Evolutionary conservation across 2,797 vertebrate species (phyloP).

Genomic region (Pangasius mekongensis): DNA sequence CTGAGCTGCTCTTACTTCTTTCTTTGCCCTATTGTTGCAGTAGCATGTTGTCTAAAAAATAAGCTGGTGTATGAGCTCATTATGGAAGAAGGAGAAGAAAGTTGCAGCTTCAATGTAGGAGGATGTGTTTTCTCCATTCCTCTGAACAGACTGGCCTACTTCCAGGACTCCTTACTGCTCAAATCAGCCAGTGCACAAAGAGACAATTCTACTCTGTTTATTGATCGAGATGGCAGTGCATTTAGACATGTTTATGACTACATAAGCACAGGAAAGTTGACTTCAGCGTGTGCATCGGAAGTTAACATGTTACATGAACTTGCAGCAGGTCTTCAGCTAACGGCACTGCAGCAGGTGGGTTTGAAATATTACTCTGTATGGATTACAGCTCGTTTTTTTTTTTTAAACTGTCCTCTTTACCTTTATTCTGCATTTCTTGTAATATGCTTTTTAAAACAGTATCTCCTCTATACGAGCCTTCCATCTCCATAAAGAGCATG

Average conservation of each 20-base stretch:
- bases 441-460: background rate
- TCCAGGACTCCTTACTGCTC: constrained; percentile 1
- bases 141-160: background rate
- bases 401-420: background rate
- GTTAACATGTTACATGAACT: background rate
- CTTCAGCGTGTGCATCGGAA: background rate
- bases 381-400: background rate
- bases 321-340: background rate
- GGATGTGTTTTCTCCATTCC: background rate
- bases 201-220: background rate
- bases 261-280: background rate
- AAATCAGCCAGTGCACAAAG: background rate
- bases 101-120: background rate
- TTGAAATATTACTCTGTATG: background rate
- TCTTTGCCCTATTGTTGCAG: background rate
- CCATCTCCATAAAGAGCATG: background rate
- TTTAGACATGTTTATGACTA: background rate
- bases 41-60: background rate
- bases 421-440: background rate
- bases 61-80: too few relatives aligned
- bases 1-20: background rate
- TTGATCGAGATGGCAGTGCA: background rate
- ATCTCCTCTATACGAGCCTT: background rate
- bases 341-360: background rate
- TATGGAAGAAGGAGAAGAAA: background rate